Conservation (phyloP, 2,113 vertebrate species). For the Neotoma lepida region DNA sequence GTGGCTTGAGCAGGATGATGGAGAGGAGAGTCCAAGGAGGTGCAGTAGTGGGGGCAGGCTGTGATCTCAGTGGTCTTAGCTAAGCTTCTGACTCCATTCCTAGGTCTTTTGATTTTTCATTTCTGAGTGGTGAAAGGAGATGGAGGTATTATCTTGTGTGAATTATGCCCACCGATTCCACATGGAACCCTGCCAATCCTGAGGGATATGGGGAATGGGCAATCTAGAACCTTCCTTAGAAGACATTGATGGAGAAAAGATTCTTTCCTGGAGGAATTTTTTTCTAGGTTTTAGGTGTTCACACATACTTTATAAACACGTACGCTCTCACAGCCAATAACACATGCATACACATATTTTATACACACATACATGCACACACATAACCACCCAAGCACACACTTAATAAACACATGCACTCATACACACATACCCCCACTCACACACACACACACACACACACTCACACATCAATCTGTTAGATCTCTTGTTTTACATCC, state of each 20-base stretch:
- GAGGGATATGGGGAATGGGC: not conserved
- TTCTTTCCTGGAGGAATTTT: not conserved
- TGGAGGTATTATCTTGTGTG: not conserved
- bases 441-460: not conserved
- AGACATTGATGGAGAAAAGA: not conserved
- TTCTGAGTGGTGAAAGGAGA: not conserved
- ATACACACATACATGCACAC: not conserved
- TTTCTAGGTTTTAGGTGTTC: not conserved
- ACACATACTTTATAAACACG: not conserved
- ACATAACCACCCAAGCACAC: not conserved
- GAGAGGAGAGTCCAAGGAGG: not conserved
- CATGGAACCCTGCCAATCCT: not conserved
- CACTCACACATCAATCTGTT: not conserved
- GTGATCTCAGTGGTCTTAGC: not conserved
- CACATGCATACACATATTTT: not conserved
- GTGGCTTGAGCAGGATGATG: not conserved
- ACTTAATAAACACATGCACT: not conserved
- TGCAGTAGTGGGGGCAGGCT: not conserved
- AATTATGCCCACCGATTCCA: not conserved
- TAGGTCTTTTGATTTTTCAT: not conserved
- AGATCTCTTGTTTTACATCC: not conserved
- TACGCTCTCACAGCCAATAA: not conserved
- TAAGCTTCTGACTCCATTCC: not conserved
- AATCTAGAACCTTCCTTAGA: constrained; percentile 15
- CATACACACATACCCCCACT: too few species aligned